A percentile compares a stretch with the other conserved stretches of the same genome.
phyloP scores from a whole-genome alignment of 1,140 invertebrate species.

The Andrena cerasifolii region DNA sequence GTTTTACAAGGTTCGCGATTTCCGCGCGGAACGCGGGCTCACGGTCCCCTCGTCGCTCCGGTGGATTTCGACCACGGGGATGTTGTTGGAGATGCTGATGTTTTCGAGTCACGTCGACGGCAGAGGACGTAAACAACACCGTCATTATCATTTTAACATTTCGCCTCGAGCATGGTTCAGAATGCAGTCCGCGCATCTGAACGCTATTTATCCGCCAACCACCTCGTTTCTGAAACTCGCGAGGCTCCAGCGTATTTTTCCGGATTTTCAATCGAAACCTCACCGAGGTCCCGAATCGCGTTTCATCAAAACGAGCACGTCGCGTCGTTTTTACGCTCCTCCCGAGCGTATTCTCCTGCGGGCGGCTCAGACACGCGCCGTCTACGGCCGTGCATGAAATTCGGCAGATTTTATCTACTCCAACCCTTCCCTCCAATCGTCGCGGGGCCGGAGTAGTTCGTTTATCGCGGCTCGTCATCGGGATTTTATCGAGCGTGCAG shows the following conservation, averaged over 20 bases:
- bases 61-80: no score
- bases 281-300: no score
- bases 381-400: conserved; percentile 62
- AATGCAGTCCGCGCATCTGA: no score
- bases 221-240: no score
- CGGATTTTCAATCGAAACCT: no score
- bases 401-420: conserved; percentile 64
- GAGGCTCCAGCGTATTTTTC: no score
- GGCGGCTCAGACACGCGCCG: conserved; percentile 58
- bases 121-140: conserved; percentile 7
- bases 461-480: conserved; percentile 60
- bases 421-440: conserved; percentile 34
- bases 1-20: not conserved
- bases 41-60: no score
- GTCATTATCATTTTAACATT: not conserved
- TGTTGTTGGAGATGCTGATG: no score
- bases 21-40: not conserved
- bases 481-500: conserved; percentile 62
- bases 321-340: conserved; percentile 51
- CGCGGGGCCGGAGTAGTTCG: not conserved
- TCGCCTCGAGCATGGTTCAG: no score
- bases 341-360: conserved; percentile 40
- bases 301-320: no score
- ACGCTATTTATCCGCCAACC: no score
- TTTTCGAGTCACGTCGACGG: not conserved